Conservation (phyloP, 2,797 vertebrate genomes). For the Lophius americanus region DNA sequence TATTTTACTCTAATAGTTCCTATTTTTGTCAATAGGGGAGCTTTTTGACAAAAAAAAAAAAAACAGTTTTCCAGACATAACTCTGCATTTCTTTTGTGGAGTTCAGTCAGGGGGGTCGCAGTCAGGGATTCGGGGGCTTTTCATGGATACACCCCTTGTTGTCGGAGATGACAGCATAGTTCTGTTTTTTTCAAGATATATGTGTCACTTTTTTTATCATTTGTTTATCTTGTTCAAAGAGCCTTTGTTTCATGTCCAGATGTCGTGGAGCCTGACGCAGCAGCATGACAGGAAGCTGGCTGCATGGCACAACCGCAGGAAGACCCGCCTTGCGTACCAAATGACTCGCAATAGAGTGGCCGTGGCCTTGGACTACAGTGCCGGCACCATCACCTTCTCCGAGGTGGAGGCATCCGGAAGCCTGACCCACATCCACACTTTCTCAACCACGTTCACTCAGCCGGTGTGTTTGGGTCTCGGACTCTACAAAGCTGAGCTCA, state of each 20-base stretch:
- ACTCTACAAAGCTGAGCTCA: conserved; percentile 80
- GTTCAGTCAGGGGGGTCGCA: no score
- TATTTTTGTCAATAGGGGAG: no score
- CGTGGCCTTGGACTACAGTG: conserved; percentile 72
- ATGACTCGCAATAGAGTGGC: conserved; percentile 72
- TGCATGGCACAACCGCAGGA: conserved; percentile 81
- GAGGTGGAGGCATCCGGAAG: conserved; percentile 68
- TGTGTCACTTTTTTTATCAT: no score
- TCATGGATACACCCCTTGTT: no score
- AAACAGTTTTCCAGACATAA: no score
- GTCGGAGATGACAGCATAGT: no score
- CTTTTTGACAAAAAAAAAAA: no score
- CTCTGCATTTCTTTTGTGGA: no score
- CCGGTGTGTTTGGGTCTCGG: conserved; percentile 80
- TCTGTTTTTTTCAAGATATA: no score
- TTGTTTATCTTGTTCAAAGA: neutral
- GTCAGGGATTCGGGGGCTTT: no score
- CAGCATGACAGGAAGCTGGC: conserved; percentile 80
- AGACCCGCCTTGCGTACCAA: conserved; percentile 71
- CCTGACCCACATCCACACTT: conserved; percentile 76
- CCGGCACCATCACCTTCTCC: conserved; percentile 78
- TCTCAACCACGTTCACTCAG: conserved; percentile 72
- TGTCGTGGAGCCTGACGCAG: conserved; percentile 82
- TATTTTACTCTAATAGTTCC: no score
- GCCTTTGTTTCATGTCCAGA: conserved; percentile 38